Evolutionary conservation across 1,140 invertebrate species (phyloP).

Genomic region (Diabrotica undecimpunctata): DNA sequence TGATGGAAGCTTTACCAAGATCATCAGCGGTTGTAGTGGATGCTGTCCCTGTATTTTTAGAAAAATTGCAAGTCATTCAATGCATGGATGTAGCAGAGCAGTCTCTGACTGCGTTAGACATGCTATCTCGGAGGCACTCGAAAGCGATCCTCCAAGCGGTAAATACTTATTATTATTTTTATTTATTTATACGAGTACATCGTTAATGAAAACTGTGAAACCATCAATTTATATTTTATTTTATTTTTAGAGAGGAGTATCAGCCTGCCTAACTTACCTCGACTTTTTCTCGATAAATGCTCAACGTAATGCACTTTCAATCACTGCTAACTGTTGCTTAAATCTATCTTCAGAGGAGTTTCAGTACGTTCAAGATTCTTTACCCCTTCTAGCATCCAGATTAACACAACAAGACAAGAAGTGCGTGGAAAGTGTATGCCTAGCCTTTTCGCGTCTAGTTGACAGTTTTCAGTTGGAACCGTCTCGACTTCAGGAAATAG

Average conservation of each 20-base stretch:
- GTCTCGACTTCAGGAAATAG: conserved; percentile 85
- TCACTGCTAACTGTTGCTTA: conserved; percentile 95
- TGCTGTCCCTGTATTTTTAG: conserved; percentile 91
- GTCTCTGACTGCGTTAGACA: conserved; percentile 92
- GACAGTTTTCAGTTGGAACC: conserved; percentile 95
- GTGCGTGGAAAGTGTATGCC: conserved; percentile 94
- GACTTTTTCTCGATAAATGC: conserved; percentile 98
- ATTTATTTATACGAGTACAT: conserved; percentile 70
- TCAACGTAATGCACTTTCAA: conserved; percentile 88
- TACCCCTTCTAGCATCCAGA: conserved; percentile 79
- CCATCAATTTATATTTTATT: conserved; percentile 7
- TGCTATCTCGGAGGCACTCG: conserved; percentile 92
- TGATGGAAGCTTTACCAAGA: conserved; percentile 97
- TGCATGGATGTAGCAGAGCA: conserved; percentile 99
- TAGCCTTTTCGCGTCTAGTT: conserved; percentile 92
- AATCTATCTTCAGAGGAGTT: conserved; percentile 92
- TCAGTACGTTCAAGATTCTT: conserved; percentile 83
- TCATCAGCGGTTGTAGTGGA: conserved; percentile 95
- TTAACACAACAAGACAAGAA: conserved; percentile 96
- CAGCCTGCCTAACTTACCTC: conserved; percentile 91
- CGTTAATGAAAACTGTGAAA: no score
- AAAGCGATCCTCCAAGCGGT: conserved; percentile 94
- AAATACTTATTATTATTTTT: conserved; percentile 43
- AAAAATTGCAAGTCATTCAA: conserved; percentile 95
- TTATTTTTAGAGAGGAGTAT: conserved; percentile 77